Conservation (phyloP, 1,140 invertebrate species). For the Hesperophylax magnus region DNA sequence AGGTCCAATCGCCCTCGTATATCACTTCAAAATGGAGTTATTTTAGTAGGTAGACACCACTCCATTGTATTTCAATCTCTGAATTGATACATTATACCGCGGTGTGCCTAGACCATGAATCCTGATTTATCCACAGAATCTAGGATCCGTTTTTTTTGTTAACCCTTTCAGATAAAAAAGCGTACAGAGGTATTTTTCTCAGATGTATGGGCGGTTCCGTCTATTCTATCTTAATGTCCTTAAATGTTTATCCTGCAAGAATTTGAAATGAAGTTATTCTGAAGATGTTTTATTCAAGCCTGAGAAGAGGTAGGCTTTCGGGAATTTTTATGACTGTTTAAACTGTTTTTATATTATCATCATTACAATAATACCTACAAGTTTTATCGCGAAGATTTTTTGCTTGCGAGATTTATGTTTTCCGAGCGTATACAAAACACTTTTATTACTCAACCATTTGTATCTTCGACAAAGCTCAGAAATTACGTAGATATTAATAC, state of each 20-base stretch:
- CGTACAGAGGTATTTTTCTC: conserved; percentile 44
- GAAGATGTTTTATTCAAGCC: conserved; percentile 32
- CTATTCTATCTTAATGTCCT: conserved; percentile 46
- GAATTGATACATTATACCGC: conserved; percentile 54
- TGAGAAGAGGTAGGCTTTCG: background rate
- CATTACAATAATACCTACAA: background rate
- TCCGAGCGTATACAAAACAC: too few relatives aligned
- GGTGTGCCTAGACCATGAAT: conserved; percentile 41
- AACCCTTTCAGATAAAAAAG: conserved; percentile 39
- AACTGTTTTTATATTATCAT: background rate
- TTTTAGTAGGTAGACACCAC: background rate
- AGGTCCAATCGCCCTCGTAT: too few relatives aligned
- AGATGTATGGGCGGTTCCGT: conserved; percentile 15
- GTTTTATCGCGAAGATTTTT: background rate
- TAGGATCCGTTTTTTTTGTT: conserved; percentile 47
- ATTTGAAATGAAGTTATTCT: conserved; percentile 56
- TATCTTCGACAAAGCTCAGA: too few relatives aligned
- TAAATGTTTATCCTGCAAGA: conserved; percentile 53
- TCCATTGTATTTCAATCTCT: conserved; percentile 41
- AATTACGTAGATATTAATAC: too few relatives aligned
- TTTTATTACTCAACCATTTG: too few relatives aligned
- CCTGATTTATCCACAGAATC: conserved; percentile 49
- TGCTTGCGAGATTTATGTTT: background rate
- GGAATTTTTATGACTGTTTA: conserved; percentile 16
- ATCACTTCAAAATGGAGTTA: too few relatives aligned